Base-by-base conservation (phyloP, 2,113 vertebrate genomes). In the Morone saxatilis region DNA sequence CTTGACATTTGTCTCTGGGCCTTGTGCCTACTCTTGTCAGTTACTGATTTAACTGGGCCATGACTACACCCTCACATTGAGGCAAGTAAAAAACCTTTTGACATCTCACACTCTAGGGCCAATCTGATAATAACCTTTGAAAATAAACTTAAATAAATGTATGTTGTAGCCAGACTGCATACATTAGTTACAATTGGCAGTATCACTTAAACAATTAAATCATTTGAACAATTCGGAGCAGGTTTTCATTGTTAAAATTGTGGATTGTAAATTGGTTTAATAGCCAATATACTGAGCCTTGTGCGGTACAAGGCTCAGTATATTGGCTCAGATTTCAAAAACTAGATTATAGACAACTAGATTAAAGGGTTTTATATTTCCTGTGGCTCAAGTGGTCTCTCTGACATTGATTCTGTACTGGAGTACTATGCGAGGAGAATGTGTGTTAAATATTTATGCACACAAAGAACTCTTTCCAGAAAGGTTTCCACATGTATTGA, bases 391-490 rank as follows among this genome's bases (percentile, higher is more conserved):
- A 84, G 71, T 78, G 61, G 8, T 75, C 67, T 66, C 80, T 70
- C 66, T 59, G 48, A 66, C 76, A 89, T 67, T 67, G 60, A 91
- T 88, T 89, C 67, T 71, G 70, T 65, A 57, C n/a, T 22, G 36
- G 67, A 81, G 67, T 31, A 69, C 50, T 38, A 74, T 41, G 20
- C 4, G 22, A 75, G 38, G 66, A 69, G 41, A 81, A 36, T 75
- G 73, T 38, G 47, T 71, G 70, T 91, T 80, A 91, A 92, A 87
- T 87, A 89, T 89, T 86, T 77, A 90, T 89, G 88, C 67, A 45
- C 41, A 63, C 61, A 78, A 79, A 78, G 22, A 89, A 83, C 87
- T 92, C 92, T 94, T 93, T 93, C 93, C 94, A 95, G 91, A 95
- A 94, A 94, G 89, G 90, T 81, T 90, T 91, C 78, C 68, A 59